phyloP scores from a whole-genome alignment of 35 echinoderm and acorn worm genomes.

The Heliocidaris tuberculata region DNA sequence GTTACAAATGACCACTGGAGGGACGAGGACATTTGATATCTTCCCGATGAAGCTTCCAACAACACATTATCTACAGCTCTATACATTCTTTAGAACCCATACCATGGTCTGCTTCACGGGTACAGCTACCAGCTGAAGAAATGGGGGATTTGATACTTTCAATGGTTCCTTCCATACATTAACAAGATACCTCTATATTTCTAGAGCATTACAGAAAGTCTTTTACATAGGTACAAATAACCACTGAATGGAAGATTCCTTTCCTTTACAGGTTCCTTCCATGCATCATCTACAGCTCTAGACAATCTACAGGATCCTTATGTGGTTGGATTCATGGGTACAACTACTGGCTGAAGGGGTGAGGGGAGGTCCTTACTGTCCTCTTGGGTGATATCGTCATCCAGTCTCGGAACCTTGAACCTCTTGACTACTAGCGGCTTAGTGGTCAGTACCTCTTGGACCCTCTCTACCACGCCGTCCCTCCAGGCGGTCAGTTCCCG shows the following conservation, averaged over 20 bases:
- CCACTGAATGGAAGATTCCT: background rate
- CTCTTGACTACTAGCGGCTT: slow-evolving; percentile 70
- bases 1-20: too few relatives aligned
- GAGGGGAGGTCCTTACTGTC: slow-evolving; percentile 51
- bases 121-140: too few relatives aligned
- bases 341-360: slow-evolving; percentile 69
- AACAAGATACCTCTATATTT: too few relatives aligned
- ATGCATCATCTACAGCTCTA: background rate
- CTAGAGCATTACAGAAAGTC: too few relatives aligned
- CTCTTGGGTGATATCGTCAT: slow-evolving; percentile 49
- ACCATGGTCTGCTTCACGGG: too few relatives aligned
- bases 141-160: too few relatives aligned
- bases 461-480: slow-evolving; percentile 69
- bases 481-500: slow-evolving; percentile 80
- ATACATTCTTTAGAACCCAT: too few relatives aligned
- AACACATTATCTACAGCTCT: too few relatives aligned
- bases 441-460: slow-evolving; percentile 70
- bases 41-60: too few relatives aligned
- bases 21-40: too few relatives aligned
- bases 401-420: slow-evolving; percentile 52
- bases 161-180: too few relatives aligned
- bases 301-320: background rate
- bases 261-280: background rate
- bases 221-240: too few relatives aligned
- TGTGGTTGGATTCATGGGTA: background rate